A percentile compares a stretch with the other conserved stretches of the same genome.
Evolutionary conservation across 2,888 invertebrate species (phyloP).

Genomic region (Clivina fossor): DNA sequence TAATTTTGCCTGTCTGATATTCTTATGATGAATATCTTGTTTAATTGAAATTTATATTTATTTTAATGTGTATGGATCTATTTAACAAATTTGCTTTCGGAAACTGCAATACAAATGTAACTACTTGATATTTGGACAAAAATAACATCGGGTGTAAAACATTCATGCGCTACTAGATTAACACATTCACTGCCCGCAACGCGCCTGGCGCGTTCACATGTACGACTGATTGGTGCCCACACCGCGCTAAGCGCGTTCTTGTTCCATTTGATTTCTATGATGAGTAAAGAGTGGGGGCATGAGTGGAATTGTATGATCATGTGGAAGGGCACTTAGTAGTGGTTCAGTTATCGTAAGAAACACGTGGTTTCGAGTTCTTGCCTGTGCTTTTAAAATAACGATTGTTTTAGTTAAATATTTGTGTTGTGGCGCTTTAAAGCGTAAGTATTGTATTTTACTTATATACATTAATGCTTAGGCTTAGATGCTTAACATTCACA

Average conservation of each 20-base stretch:
- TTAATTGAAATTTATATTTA: too few relatives aligned
- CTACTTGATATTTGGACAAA: too few relatives aligned
- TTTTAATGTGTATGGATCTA: too few relatives aligned
- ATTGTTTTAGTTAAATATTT: conserved; percentile 1
- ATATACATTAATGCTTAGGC: conserved; percentile 3
- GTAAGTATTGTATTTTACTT: conserved; percentile 6
- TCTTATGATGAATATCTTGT: too few relatives aligned
- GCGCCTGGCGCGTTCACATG: background rate
- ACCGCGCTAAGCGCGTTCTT: conserved; percentile 4
- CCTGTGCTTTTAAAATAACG: background rate
- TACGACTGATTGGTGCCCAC: conserved; percentile 2
- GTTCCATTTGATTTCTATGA: conserved; percentile 7
- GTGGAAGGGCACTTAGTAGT: conserved; percentile 2
- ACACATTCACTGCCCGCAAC: background rate
- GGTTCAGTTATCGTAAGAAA: conserved; percentile 1
- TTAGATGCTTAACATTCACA: conserved; percentile 6
- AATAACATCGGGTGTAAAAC: too few relatives aligned
- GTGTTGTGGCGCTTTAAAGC: conserved; percentile 12
- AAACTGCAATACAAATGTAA: too few relatives aligned
- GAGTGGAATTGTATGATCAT: conserved; percentile 6
- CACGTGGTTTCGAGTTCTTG: background rate
- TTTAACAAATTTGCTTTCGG: too few relatives aligned
- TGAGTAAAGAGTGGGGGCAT: background rate
- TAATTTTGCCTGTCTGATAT: too few relatives aligned
- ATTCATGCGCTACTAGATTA: too few relatives aligned